Conservation (phyloP, 2,888 invertebrate species). For the Lasioglossum villosulum region DNA sequence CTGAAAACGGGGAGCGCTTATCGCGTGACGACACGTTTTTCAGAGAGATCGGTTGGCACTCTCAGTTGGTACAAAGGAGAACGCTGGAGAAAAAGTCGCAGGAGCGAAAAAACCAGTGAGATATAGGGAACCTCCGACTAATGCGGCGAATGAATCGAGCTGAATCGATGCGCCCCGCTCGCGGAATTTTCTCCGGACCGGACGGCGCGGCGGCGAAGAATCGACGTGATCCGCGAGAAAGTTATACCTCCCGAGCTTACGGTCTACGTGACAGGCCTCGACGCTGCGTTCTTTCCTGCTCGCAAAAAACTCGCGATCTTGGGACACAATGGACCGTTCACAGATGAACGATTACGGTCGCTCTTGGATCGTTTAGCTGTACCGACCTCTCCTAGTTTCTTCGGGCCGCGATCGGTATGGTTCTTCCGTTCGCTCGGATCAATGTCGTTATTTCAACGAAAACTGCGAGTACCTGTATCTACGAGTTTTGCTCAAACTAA, state of each 20-base stretch:
- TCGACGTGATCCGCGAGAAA: constrained; percentile 14
- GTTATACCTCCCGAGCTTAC: not conserved
- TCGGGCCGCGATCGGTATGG: too few relatives aligned
- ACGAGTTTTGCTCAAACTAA: too few relatives aligned
- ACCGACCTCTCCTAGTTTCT: constrained; percentile 15
- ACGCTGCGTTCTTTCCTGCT: constrained; percentile 1
- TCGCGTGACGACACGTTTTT: not conserved
- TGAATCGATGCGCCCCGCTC: constrained; percentile 1
- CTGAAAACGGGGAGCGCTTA: not conserved
- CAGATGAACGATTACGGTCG: constrained; percentile 26
- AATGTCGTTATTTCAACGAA: not conserved
- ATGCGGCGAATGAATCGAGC: constrained; percentile 7
- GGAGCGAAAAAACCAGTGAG: not conserved
- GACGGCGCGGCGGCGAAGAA: not conserved
- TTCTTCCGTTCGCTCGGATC: not conserved
- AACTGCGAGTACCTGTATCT: not conserved
- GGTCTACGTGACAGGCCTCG: constrained; percentile 11
- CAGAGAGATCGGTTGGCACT: not conserved
- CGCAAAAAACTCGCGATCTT: not conserved
- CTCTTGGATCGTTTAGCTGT: not conserved
- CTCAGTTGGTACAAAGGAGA: not conserved
- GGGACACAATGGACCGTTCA: constrained; percentile 25
- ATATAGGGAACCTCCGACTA: not conserved
- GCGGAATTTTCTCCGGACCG: not conserved
- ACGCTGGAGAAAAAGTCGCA: not conserved